These are phyloP conservation scores for Eupithecia centaureata DNA, from an alignment of 2,888 invertebrate genomes.

Conservation along the genomic window DNA sequence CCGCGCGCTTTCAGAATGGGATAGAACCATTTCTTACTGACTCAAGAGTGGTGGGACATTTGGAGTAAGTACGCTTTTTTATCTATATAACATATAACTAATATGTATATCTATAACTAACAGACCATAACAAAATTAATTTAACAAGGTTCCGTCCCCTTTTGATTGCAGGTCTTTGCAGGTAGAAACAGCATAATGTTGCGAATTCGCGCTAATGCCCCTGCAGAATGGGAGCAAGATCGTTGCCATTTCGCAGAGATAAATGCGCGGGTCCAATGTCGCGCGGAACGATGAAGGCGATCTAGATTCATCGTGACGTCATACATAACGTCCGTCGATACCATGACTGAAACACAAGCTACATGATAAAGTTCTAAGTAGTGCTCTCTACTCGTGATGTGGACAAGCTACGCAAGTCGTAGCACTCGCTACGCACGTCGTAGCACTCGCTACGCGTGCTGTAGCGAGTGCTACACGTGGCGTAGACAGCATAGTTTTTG, in stretches of 20 bases:
- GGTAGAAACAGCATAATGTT: constrained; percentile 37
- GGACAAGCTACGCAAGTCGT: background rate
- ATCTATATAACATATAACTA: too few relatives aligned
- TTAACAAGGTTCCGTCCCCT: background rate
- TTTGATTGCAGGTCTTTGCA: constrained; percentile 4
- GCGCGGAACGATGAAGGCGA: constrained; percentile 9
- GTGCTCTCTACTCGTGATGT: background rate
- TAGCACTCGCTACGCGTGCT: background rate
- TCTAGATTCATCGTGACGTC: background rate
- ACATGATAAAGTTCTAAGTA: background rate
- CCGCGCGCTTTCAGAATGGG: background rate
- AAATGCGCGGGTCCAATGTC: constrained; percentile 53
- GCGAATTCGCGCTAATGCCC: constrained; percentile 30
- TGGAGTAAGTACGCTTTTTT: too few relatives aligned
- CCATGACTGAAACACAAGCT: background rate
- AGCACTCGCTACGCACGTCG: background rate
- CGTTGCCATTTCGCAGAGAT: constrained; percentile 61
- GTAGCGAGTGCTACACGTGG: background rate
- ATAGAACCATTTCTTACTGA: constrained; percentile 9
- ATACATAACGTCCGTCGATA: background rate
- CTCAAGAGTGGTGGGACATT: constrained; percentile 14
- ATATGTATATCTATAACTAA: too few relatives aligned
- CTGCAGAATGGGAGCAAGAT: constrained; percentile 64
- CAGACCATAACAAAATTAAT: background rate
- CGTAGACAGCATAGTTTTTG: too few relatives aligned